Evolutionary conservation across 2,113 vertebrate species (phyloP).

Genomic region (Rhynchopsitta pachyrhyncha): DNA sequence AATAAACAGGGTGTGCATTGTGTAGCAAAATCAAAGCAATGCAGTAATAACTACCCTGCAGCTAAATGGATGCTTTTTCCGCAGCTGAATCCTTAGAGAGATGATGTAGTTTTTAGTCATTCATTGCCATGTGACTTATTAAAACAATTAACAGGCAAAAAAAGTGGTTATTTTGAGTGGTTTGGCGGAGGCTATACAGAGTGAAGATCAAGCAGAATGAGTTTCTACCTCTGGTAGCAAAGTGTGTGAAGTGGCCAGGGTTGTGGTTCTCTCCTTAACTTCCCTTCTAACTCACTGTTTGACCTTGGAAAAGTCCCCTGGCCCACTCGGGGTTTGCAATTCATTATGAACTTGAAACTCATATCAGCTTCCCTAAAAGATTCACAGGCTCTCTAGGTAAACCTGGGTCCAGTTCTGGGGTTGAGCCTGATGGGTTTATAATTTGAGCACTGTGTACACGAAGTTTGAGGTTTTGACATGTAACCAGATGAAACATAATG

Average conservation of each 20-base stretch:
- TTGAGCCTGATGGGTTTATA: conserved; percentile 43
- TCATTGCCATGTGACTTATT: conserved; percentile 56
- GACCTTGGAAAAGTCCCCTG: neutral
- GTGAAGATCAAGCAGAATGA: neutral
- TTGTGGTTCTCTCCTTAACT: neutral
- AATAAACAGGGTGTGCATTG: conserved; percentile 22
- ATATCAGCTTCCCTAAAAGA: neutral
- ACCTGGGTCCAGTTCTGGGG: neutral
- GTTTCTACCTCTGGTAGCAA: neutral
- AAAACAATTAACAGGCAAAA: conserved; percentile 65
- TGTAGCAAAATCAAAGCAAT: conserved; percentile 48
- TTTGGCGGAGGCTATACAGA: neutral
- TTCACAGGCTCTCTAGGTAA: neutral
- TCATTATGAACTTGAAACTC: neutral
- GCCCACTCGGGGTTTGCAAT: neutral
- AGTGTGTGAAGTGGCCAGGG: neutral
- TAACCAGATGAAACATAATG: conserved; percentile 53
- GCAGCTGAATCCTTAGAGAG: conserved; percentile 58
- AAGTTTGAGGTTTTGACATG: conserved; percentile 53
- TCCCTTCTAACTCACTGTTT: neutral
- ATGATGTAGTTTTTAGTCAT: conserved; percentile 63
- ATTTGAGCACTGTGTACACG: conserved; percentile 5
- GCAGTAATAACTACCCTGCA: conserved; percentile 59
- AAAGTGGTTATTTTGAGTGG: conserved; percentile 42
- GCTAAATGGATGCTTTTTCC: conserved; percentile 54